A percentile compares a stretch with the other conserved stretches of the same genome.
Evolutionary conservation across 2,888 invertebrate genomes (phyloP).

Genomic region (Tipula helvola): DNA sequence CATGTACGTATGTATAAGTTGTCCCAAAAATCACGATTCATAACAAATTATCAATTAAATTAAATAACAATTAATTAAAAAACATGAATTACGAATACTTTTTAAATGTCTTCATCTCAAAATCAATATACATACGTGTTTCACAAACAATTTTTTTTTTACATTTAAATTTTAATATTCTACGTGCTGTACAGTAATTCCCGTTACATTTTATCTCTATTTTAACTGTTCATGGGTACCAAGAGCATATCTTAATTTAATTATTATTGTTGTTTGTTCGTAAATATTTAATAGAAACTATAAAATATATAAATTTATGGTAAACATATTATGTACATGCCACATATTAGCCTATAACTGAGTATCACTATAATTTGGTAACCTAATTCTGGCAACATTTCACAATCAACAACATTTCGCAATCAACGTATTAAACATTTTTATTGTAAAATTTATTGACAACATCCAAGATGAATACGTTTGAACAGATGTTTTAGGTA

Average conservation of each 20-base stretch:
- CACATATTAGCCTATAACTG: neutral
- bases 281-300: neutral
- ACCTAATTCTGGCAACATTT: neutral
- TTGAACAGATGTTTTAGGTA: too few species aligned
- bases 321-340: too few species aligned
- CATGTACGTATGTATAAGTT: too few species aligned
- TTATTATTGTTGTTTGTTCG: neutral
- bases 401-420: neutral
- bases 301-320: neutral
- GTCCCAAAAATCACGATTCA: too few species aligned
- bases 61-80: neutral
- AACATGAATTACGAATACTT: neutral
- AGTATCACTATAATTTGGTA: neutral
- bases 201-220: neutral
- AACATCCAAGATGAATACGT: too few species aligned
- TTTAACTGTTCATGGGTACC: too few species aligned
- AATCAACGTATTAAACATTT: too few species aligned
- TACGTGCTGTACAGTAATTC: neutral
- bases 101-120: neutral
- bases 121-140: too few species aligned
- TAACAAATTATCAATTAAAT: neutral
- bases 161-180: neutral
- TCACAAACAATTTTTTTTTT: neutral
- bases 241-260: neutral
- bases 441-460: too few species aligned